Conservation (phyloP, 2,113 vertebrate species). For the Solea senegalensis region DNA sequence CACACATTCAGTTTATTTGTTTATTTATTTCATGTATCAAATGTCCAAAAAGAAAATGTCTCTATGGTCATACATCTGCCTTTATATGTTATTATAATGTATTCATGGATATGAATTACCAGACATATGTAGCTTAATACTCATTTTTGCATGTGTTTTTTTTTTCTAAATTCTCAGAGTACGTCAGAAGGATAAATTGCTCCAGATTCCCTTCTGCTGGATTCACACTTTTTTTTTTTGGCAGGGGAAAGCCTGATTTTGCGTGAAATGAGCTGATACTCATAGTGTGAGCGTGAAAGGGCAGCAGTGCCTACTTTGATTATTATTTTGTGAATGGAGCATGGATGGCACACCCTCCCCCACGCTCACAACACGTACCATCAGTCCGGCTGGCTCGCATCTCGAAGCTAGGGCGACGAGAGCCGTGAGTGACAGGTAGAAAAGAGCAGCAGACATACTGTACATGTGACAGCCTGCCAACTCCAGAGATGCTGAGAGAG, state of each 20-base stretch:
- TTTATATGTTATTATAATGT: no score
- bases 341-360: slow-evolving; percentile 2
- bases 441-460: slow-evolving; percentile 24
- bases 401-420: slow-evolving; percentile 17
- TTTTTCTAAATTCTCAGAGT: background rate
- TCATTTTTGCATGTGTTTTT: background rate
- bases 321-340: background rate
- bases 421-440: slow-evolving; percentile 39
- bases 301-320: slow-evolving; percentile 2
- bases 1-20: no score
- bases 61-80: no score
- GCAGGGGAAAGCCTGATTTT: background rate
- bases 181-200: background rate
- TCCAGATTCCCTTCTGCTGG: slow-evolving; percentile 7
- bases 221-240: background rate
- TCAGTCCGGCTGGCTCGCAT: slow-evolving; percentile 19
- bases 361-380: slow-evolving; percentile 16
- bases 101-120: no score
- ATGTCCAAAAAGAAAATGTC: no score
- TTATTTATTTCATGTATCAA: no score
- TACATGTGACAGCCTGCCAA: slow-evolving; percentile 33
- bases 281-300: slow-evolving; percentile 19
- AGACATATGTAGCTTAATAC: background rate
- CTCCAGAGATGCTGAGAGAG: slow-evolving; percentile 39
- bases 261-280: slow-evolving; percentile 5